Evolutionary conservation across 2,888 invertebrate genomes (phyloP).

Genomic region (Hypolimnas misippus): DNA sequence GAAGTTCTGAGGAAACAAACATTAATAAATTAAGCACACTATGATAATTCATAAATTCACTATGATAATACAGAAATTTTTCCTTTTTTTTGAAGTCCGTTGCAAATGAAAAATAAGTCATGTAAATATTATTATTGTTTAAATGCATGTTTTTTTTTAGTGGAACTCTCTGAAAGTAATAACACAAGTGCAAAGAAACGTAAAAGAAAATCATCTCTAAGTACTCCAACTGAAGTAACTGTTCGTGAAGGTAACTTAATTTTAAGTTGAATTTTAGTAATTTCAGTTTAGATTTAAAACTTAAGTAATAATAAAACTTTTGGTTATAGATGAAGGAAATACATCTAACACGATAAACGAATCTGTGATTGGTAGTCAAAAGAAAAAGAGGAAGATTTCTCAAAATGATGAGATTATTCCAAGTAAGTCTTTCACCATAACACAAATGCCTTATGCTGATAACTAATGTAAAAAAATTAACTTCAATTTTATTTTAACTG

Average conservation of each 20-base stretch:
- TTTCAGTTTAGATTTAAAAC: no score
- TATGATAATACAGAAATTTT: no score
- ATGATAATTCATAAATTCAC: no score
- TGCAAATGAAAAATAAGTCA: no score
- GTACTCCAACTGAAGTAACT: constrained; percentile 34
- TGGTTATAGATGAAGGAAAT: constrained; percentile 9
- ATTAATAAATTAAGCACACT: no score
- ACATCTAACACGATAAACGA: constrained; percentile 16
- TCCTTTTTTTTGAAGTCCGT: no score
- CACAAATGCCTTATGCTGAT: not conserved
- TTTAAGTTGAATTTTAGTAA: no score
- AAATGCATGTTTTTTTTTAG: constrained; percentile 14
- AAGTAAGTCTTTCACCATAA: constrained; percentile 19
- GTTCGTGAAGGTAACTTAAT: constrained; percentile 38
- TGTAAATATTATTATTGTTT: not conserved
- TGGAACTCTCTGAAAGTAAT: constrained; percentile 14
- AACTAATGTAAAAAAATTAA: not conserved
- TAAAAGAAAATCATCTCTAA: constrained; percentile 51
- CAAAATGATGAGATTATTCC: constrained; percentile 16
- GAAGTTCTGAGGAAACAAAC: no score
- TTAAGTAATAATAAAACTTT: not conserved
- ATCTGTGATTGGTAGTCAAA: constrained; percentile 22
- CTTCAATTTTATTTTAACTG: not conserved
- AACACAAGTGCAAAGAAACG: constrained; percentile 50
- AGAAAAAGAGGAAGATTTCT: constrained; percentile 35